These are phyloP conservation scores for Patiria miniata DNA, from an alignment of 35 echinoderm and acorn worm species.

Conservation along the genomic window DNA sequence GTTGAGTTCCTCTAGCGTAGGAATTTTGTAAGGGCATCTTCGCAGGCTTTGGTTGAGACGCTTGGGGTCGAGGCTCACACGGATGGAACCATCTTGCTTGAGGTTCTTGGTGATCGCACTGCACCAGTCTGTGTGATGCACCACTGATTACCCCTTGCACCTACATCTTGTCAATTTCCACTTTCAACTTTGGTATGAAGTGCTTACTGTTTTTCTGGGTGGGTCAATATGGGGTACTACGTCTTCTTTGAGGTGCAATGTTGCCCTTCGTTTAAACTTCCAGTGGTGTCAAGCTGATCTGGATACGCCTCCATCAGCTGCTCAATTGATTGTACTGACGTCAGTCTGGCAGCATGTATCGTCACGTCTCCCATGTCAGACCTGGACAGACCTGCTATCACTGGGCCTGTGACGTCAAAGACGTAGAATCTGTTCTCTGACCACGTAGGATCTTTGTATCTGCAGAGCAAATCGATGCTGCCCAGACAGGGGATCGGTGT, in stretches of 20 bases:
- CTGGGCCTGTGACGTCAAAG: constrained; percentile 20
- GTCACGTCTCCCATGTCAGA: background rate
- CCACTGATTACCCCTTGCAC: constrained; percentile 15
- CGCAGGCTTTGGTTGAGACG: constrained; percentile 57
- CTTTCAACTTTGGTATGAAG: constrained; percentile 9
- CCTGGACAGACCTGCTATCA: background rate
- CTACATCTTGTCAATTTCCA: constrained; percentile 52
- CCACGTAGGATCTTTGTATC: background rate
- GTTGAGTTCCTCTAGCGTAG: constrained; percentile 50
- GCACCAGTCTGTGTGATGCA: constrained; percentile 61
- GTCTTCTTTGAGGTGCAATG: constrained; percentile 23
- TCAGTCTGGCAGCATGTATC: background rate
- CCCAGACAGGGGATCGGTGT: constrained; percentile 33
- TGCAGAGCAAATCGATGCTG: background rate
- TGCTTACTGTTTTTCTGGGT: constrained; percentile 28
- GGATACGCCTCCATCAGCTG: constrained; percentile 19
- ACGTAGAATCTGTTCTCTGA: background rate
- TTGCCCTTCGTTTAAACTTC: constrained; percentile 27
- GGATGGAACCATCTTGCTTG: constrained; percentile 49
- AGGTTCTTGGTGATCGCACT: constrained; percentile 35
- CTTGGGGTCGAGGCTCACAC: constrained; percentile 61
- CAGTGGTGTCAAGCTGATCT: constrained; percentile 38
- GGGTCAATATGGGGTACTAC: background rate
- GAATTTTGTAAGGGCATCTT: constrained; percentile 64
- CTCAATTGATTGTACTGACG: background rate